Conservation (phyloP, 2,113 vertebrate genomes). For the Prunella himalayana region DNA sequence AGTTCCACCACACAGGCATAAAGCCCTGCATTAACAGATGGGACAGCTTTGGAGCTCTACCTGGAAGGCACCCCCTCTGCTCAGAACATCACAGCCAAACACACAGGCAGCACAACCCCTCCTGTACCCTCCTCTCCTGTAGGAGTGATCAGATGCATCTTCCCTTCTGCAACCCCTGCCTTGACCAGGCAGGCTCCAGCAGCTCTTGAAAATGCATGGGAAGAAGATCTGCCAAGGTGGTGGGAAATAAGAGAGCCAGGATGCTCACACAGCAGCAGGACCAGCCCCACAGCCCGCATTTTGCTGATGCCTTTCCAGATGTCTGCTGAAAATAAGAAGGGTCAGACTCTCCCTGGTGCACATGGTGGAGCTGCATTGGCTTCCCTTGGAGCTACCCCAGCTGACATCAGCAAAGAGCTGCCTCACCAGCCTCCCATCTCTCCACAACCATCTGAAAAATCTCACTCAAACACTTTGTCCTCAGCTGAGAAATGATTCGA, state of each 20-base stretch:
- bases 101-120: neutral
- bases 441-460: neutral
- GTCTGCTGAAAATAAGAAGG: neutral
- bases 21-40: neutral
- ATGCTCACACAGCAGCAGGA: neutral
- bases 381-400: neutral
- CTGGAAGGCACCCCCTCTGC: neutral
- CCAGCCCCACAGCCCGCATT: neutral
- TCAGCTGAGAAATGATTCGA: neutral
- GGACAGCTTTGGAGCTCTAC: neutral
- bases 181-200: neutral
- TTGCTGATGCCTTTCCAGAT: neutral
- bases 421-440: neutral
- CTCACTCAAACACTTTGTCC: neutral
- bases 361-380: fast-evolving
- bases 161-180: neutral
- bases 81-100: neutral
- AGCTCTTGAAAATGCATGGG: neutral
- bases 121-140: neutral
- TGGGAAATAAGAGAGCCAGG: neutral
- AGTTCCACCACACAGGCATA: neutral
- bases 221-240: neutral
- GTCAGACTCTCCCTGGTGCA: neutral
- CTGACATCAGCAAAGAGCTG: neutral
- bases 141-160: neutral